Base-by-base conservation (phyloP, 2,113 vertebrate genomes). In the Vidua macroura region DNA sequence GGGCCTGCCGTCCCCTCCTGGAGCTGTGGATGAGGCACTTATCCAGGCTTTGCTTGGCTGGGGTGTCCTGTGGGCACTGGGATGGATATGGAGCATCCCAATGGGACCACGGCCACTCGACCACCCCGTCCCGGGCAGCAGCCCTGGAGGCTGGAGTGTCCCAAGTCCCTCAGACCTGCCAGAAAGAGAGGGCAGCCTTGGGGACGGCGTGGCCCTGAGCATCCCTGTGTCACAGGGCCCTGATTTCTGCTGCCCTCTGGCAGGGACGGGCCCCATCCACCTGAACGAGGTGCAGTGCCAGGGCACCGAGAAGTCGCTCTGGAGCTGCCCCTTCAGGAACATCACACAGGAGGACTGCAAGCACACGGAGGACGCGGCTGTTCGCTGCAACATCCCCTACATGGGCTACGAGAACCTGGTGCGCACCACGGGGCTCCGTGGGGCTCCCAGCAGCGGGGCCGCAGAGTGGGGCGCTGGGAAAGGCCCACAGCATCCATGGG, bases 201-300 rank as follows among this genome's bases (percentile, higher is more conserved):
- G 28, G 33, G 13, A 46, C 21, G 19, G 35, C 28, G 15, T 20
- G 74, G 43, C 30, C 14, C 1, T 20, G 20, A 44, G n/a, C 4
- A 6, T 58, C 39, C 15, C 24, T 4, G 14, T 27, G 44, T 25
- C 43, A 7, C 18, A 3, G 27, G 9, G 25, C 7, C 11, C 64
- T 88, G 78, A 91, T 68, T 24, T 13, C 11, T 24, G 6, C 72
- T 46, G 5, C 48, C 18, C 9, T 21, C n/a, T 0, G 24, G 21
- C 96, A 99, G 99, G 99, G 25, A 98, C 98, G 46, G 99, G 99
- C 35, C 99, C 99, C 6, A 98, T 99, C 93, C 98, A 99, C 96
- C 93, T 99, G 97, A 99, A 98, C 3, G 99, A 99, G 94, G 99
- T 99, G 77, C 98, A 98, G 75, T 99, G 99, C 68, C 64, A 96